These are phyloP conservation scores for Melanaphis sacchari DNA, from an alignment of 1,140 invertebrate genomes.

Conservation along the genomic window DNA sequence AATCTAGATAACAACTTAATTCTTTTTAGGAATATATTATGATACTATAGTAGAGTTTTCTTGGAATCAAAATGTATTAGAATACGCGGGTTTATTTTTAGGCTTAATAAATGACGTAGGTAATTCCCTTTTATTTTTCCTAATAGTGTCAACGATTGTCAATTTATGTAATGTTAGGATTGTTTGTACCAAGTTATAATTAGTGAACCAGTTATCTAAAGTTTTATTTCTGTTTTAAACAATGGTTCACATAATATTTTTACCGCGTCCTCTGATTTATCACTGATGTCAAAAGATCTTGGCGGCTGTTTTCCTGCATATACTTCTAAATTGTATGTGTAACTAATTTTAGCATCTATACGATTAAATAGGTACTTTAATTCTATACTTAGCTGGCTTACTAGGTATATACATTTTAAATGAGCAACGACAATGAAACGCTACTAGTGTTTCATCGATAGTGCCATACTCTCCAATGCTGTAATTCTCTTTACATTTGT, in stretches of 20 bases:
- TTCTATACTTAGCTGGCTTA: conserved; percentile 60
- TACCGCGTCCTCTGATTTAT: neutral
- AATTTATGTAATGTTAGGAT: neutral
- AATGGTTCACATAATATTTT: neutral
- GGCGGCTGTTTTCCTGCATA: conserved; percentile 50
- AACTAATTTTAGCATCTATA: conserved; percentile 64
- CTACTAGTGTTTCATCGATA: conserved; percentile 63
- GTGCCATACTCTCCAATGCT: conserved; percentile 60
- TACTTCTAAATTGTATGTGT: conserved; percentile 62
- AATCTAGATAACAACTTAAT: conserved; percentile 48
- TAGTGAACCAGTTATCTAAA: conserved; percentile 20
- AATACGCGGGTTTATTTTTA: neutral
- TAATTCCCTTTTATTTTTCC: conserved; percentile 13
- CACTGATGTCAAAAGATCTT: neutral
- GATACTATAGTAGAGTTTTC: conserved; percentile 24
- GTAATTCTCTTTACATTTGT: conserved; percentile 59
- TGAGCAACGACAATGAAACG: conserved; percentile 63
- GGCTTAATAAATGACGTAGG: neutral
- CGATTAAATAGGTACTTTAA: conserved; percentile 65
- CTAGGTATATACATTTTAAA: conserved; percentile 65
- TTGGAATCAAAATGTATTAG: conserved; percentile 11
- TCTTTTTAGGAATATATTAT: conserved; percentile 50
- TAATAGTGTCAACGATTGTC: conserved; percentile 31
- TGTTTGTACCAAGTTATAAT: neutral
- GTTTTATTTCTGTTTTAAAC: neutral